Evolutionary conservation across 37 sponge, comb jelly and placozoan genomes (phyloP).

Genomic region (Eunapius fragilis): DNA sequence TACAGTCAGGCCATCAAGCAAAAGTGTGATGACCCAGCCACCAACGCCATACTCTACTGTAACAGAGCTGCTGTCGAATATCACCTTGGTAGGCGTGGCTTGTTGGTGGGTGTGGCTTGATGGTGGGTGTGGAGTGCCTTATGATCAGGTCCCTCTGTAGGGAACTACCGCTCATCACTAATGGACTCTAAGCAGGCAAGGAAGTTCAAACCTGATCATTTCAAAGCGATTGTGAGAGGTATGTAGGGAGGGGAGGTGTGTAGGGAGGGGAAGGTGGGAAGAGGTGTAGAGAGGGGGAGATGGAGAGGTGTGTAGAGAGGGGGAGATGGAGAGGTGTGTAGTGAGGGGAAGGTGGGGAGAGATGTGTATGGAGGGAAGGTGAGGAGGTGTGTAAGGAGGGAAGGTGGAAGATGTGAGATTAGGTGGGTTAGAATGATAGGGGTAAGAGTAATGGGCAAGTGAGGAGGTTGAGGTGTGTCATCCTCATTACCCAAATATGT

Average conservation of each 20-base stretch:
- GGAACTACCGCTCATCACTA: slow-evolving; percentile 81
- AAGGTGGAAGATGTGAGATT: too few species aligned
- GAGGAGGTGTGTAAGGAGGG: too few species aligned
- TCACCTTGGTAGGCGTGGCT: slow-evolving; percentile 58
- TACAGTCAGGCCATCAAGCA: slow-evolving; percentile 75
- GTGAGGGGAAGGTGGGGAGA: not conserved
- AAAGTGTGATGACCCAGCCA: slow-evolving; percentile 24
- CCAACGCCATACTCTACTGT: slow-evolving; percentile 74
- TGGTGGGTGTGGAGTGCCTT: not conserved
- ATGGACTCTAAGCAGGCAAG: slow-evolving; percentile 65
- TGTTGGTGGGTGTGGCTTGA: too few species aligned
- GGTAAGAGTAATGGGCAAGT: too few species aligned
- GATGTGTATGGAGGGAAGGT: slow-evolving; percentile 4
- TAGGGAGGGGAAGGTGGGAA: not conserved
- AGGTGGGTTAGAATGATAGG: too few species aligned
- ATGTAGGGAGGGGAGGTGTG: not conserved
- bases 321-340: not conserved
- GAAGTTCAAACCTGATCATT: slow-evolving; percentile 64
- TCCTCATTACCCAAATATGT: too few species aligned
- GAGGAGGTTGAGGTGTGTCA: too few species aligned
- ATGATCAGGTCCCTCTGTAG: slow-evolving; percentile 17
- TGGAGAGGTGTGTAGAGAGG: too few species aligned
- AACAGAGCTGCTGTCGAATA: slow-evolving; percentile 88
- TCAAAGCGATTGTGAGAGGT: slow-evolving; percentile 84
- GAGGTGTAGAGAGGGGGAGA: not conserved